These are phyloP conservation scores for Platyscapa corneri DNA, from an alignment of 1,140 invertebrate genomes.

Conservation along the genomic window DNA sequence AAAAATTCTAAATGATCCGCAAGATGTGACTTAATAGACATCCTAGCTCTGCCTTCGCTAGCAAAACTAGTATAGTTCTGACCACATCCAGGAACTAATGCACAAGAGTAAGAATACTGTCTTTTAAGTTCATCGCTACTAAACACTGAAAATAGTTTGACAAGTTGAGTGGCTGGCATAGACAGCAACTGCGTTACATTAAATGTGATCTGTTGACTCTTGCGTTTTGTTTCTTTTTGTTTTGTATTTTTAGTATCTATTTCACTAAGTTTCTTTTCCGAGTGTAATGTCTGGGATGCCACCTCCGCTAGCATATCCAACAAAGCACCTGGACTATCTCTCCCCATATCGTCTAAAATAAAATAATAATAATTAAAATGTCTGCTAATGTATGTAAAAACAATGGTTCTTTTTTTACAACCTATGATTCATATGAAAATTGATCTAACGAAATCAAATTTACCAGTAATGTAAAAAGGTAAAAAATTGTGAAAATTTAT, in stretches of 20 bases:
- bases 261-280: constrained; percentile 67
- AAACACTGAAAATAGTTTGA: constrained; percentile 77
- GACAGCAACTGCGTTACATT: constrained; percentile 73
- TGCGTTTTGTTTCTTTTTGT: constrained; percentile 60
- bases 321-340: constrained; percentile 68
- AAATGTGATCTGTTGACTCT: constrained; percentile 65
- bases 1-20: constrained; percentile 73
- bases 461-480: too few species aligned
- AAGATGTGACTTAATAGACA: constrained; percentile 76
- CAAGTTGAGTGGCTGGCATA: constrained; percentile 74
- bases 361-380: not conserved
- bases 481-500: too few species aligned
- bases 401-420: too few species aligned
- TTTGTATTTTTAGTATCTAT: constrained; percentile 55
- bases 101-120: constrained; percentile 77
- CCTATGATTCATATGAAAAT: too few species aligned
- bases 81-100: constrained; percentile 72
- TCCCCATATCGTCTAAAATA: constrained; percentile 63
- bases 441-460: too few species aligned
- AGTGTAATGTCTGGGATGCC: constrained; percentile 74
- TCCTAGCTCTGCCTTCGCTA: constrained; percentile 76
- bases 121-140: constrained; percentile 76
- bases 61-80: constrained; percentile 77
- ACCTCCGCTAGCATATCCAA: constrained; percentile 76
- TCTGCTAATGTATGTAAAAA: too few species aligned